Base-by-base conservation (phyloP, 2,888 invertebrate species). In the Ichneumoninae sp. region DNA sequence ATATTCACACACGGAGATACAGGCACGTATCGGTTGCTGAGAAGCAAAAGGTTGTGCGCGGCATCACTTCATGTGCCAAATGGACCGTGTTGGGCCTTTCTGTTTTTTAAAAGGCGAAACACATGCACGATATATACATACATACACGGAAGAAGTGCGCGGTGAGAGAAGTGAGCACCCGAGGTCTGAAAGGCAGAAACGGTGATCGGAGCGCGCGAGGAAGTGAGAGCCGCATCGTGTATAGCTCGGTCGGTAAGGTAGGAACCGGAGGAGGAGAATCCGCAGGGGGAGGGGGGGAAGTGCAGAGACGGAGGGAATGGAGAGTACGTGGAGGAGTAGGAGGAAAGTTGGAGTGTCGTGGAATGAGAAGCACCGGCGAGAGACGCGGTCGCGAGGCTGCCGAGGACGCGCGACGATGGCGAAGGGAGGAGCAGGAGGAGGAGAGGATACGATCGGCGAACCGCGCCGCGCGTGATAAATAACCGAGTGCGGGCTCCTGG, bases 381-480 rank as follows among this genome's bases (percentile, higher is more conserved):
- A 62, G 75, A 65, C 77, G 66, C n/a, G 36, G 80, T 68, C 70
- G 54, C 75, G 78, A 75, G 81, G 70, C 57, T 76, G 82, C 71
- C 52, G 82, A 66, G 79, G 84, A 84, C 72, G 44, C 77, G 62
- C 26, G 62, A 72, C 16, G 65, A 65, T 74, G 71, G 65, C 22
- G 22, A 57, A 52, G 62, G 44, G 69, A 65, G 76, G 57, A 68
- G 69, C 44, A 54, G 57, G 71, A 66, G 70, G 60, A 47, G 84
- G 72, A 57, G 83, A 85, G 82, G 87, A 88, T 86, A 85, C 88
- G 89, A 89, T 88, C 89, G 87, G 88, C 85, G 86, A 89, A 88
- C 86, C 88, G 85, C 88, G 85, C 86, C 78, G 88, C 87, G 89
- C 89, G 89, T 90, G 89, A 89, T 90, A 89, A 90, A 90, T 90